Evolutionary conservation across 2,888 invertebrate genomes (phyloP).

Genomic region (Hypselothyrea guttata): DNA sequence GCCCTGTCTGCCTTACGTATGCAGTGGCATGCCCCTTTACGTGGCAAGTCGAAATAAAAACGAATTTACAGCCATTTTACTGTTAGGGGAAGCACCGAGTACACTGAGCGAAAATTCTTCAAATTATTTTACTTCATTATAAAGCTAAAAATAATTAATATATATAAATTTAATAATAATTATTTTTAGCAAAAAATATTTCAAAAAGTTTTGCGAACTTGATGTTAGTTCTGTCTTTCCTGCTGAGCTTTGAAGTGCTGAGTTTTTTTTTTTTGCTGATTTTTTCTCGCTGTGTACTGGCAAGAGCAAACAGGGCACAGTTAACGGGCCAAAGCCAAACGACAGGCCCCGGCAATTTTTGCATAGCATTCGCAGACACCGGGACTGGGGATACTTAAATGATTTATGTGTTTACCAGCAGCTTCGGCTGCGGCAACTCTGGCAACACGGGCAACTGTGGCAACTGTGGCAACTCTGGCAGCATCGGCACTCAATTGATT

Average conservation of each 20-base stretch:
- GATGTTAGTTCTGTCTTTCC: too few species aligned
- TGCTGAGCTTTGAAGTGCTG: too few species aligned
- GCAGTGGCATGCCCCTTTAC: slow-evolving; percentile 20
- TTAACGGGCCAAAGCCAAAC: slow-evolving; percentile 28
- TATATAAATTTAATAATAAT: too few species aligned
- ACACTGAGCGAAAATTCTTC: too few species aligned
- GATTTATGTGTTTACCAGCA: slow-evolving; percentile 62
- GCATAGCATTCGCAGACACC: slow-evolving; percentile 32
- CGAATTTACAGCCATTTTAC: slow-evolving; percentile 69
- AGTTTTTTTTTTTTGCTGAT: too few species aligned
- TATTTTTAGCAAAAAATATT: too few species aligned
- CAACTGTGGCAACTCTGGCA: neutral
- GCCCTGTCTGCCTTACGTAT: neutral
- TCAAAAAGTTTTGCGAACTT: too few species aligned
- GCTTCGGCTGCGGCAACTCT: too few species aligned
- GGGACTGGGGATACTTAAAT: slow-evolving; percentile 50
- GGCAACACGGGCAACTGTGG: too few species aligned
- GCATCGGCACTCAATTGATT: slow-evolving; percentile 65
- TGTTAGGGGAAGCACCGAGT: slow-evolving; percentile 48
- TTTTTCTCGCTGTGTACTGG: too few species aligned
- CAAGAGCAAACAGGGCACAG: slow-evolving; percentile 27
- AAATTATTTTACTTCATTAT: too few species aligned
- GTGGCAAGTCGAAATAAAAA: slow-evolving; percentile 53
- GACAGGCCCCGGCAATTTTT: slow-evolving; percentile 37
- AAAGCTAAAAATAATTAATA: too few species aligned